phyloP scores from a whole-genome alignment of 2,113 vertebrate species.

The Muntiacus reevesi region DNA sequence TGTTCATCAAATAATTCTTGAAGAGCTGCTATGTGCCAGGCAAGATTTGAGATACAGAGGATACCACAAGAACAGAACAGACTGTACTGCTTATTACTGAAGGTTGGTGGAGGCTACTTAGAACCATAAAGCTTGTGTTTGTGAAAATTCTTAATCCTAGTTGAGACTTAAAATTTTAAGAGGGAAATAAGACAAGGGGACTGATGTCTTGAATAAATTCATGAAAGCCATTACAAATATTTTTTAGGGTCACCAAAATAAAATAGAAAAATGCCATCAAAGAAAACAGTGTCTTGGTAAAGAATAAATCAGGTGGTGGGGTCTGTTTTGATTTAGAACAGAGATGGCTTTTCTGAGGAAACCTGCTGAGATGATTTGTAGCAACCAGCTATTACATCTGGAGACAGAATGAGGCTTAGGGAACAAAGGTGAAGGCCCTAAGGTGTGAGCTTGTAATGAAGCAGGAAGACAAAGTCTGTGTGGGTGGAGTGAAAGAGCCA shows the following conservation, averaged over 20 bases:
- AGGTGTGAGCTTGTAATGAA: background rate
- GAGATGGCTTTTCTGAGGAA: background rate
- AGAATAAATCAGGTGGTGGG: background rate
- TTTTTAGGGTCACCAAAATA: background rate
- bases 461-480: background rate
- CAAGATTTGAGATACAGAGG: background rate
- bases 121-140: background rate
- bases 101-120: background rate
- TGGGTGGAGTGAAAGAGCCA: background rate
- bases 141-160: background rate
- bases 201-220: background rate
- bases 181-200: background rate
- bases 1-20: background rate
- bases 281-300: background rate
- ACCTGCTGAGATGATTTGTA: background rate
- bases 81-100: background rate
- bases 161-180: background rate
- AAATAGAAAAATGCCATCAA: background rate
- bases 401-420: background rate
- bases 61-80: background rate
- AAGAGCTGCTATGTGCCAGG: background rate
- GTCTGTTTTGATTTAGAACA: background rate
- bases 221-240: background rate
- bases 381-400: background rate
- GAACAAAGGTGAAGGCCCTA: background rate